Evolutionary conservation across 2,797 vertebrate species (phyloP).

Genomic region (Neosalanx taihuensis): DNA sequence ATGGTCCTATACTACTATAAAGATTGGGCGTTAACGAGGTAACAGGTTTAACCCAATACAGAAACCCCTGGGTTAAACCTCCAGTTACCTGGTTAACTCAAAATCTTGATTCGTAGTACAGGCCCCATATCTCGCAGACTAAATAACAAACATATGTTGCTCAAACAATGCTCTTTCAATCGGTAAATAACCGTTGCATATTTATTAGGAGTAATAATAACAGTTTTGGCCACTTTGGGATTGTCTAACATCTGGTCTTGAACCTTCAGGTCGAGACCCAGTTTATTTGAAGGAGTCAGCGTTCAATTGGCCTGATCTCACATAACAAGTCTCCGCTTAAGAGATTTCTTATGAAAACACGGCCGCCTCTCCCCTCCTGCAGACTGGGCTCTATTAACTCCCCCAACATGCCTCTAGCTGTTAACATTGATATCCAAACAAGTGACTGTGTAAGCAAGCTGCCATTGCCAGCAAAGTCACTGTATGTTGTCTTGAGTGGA

Average conservation of each 20-base stretch:
- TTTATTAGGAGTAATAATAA: neutral
- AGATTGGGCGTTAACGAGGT: too few species aligned
- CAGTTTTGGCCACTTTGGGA: neutral
- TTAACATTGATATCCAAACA: neutral
- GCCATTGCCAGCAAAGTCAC: too few species aligned
- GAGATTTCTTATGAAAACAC: constrained; percentile 11
- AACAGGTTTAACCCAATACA: too few species aligned
- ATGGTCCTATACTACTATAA: too few species aligned
- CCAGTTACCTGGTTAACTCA: too few species aligned
- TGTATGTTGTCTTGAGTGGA: too few species aligned
- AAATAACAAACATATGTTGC: too few species aligned
- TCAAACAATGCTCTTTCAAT: neutral
- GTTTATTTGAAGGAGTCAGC: neutral
- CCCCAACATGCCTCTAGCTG: neutral
- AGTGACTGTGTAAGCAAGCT: too few species aligned
- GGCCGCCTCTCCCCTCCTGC: neutral
- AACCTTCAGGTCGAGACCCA: neutral
- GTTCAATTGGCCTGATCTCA: constrained; percentile 1
- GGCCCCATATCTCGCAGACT: too few species aligned
- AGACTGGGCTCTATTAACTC: neutral
- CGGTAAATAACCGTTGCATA: neutral
- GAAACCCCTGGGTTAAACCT: too few species aligned
- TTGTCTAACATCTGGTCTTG: neutral
- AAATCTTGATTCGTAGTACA: too few species aligned
- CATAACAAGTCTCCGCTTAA: constrained; percentile 3